phyloP scores from a whole-genome alignment of 2,797 vertebrate species.

The Epinephelus awoara region DNA sequence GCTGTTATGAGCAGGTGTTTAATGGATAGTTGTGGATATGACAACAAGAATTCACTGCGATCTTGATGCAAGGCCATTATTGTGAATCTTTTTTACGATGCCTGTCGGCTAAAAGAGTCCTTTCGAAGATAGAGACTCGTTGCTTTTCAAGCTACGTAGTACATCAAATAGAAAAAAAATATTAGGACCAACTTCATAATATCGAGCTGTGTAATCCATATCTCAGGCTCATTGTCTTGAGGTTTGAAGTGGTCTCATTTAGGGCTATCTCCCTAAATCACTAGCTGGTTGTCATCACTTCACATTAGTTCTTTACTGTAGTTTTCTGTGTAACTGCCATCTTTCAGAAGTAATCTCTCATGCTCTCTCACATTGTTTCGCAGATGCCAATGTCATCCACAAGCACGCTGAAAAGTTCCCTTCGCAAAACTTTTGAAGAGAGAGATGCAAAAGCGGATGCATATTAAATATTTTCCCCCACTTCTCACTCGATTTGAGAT shows the following conservation, averaged over 20 bases:
- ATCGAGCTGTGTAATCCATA: slow-evolving; percentile 26
- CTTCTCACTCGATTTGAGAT: background rate
- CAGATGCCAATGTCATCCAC: background rate
- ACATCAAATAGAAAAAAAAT: slow-evolving; percentile 57
- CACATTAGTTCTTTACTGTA: background rate
- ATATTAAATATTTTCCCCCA: background rate
- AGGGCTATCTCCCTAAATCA: slow-evolving; percentile 13
- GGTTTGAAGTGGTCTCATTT: slow-evolving; percentile 17
- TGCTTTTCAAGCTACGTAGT: slow-evolving; percentile 39
- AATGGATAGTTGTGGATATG: slow-evolving; percentile 69
- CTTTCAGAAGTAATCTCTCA: slow-evolving; percentile 1
- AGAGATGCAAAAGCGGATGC: background rate
- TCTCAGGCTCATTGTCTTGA: slow-evolving; percentile 16
- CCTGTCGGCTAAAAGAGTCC: slow-evolving; percentile 60
- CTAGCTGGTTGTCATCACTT: background rate
- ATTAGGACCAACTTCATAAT: slow-evolving; percentile 48
- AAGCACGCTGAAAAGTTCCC: background rate
- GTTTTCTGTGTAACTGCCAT: background rate
- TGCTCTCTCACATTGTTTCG: background rate
- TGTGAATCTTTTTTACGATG: slow-evolving; percentile 78
- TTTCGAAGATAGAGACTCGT: slow-evolving; percentile 46
- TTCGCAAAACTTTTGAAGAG: background rate
- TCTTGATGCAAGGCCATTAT: slow-evolving; percentile 74
- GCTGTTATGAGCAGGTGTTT: slow-evolving; percentile 70
- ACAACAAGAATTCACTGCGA: slow-evolving; percentile 69